Evolutionary conservation across 2,797 vertebrate species (phyloP), one percentile per base, ranked within the genome.

Genomic region (Streptopelia turtur): DNA sequence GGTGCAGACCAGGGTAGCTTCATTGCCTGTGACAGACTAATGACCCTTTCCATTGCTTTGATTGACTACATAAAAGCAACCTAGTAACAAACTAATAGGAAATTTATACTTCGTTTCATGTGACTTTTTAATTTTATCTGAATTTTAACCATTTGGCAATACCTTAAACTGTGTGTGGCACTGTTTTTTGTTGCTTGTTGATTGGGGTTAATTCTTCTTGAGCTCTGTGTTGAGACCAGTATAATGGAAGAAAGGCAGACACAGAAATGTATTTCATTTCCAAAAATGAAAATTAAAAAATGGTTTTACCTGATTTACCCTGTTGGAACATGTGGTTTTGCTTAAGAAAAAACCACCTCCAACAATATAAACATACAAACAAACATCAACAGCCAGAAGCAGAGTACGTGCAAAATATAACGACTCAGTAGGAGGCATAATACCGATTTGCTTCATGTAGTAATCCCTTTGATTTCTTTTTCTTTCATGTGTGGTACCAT

Each of bases 381-480:
- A 90, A 86, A 72, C 52, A 92, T 20, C 68, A 82, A 53, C 14
- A 31, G 7, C 50, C 53, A 52, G 57, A 89, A 95, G 84, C 25
- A 84, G 65, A 83, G 43, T 52, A 92, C 35, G 14, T 83, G 57
- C n/a, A 83, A 96, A 91, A 88, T 82, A 71, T 57, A 92, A 71
- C 7, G 4, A n/a, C 88, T 92, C 85, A 66, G 86, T 96, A 89
- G 94, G 93, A 96, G 70, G 72, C 70, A 93, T 94, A 88, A 89
- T 69, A 90, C 76, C 87, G 74, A 71, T 60, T 83, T 96, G 31
- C 83, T 92, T 94, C 83, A 72, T 90, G 90, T 81, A 95, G 81
- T 89, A 86, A 90, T 83, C 84, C 33, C 92, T 96, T 96, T 95
- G 90, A 93, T 95, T 97, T 90, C 60, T 92, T 94, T 90, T 65